Conservation (phyloP, 2,113 vertebrate species). For the Marmota flaviventris region DNA sequence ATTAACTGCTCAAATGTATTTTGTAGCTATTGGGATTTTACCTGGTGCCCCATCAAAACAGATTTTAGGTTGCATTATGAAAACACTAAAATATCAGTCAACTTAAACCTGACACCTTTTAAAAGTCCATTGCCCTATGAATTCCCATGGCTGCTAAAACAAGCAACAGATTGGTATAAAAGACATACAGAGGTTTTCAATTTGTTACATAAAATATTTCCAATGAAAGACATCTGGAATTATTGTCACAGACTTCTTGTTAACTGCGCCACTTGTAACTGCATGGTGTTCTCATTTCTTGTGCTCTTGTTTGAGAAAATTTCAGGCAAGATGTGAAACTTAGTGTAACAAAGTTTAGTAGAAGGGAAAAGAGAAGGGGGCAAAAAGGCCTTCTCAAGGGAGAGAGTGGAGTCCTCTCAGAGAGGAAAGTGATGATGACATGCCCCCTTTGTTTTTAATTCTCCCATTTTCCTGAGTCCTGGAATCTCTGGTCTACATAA, state of each 20-base stretch:
- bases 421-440: too few relatives aligned
- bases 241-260: neutral
- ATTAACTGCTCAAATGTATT: slow-evolving; percentile 16
- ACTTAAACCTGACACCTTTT: slow-evolving; percentile 54
- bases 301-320: too few relatives aligned
- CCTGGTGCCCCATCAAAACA: neutral
- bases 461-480: too few relatives aligned
- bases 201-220: slow-evolving; percentile 1
- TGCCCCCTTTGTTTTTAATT: too few relatives aligned
- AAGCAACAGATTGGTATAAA: neutral
- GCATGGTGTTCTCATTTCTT: too few relatives aligned
- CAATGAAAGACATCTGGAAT: slow-evolving; percentile 43
- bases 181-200: slow-evolving; percentile 3
- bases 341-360: too few relatives aligned
- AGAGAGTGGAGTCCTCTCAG: too few relatives aligned
- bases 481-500: too few relatives aligned
- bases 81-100: slow-evolving; percentile 19
- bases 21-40: neutral
- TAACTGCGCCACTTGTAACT: neutral
- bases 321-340: too few relatives aligned
- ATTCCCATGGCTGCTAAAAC: slow-evolving; percentile 26
- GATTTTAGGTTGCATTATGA: neutral
- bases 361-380: too few relatives aligned
- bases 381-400: too few relatives aligned
- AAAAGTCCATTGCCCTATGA: neutral